A percentile compares a stretch with the other conserved stretches of the same genome.
Evolutionary conservation across 2,888 invertebrate species (phyloP).

Genomic region (Drosophila mimica): DNA sequence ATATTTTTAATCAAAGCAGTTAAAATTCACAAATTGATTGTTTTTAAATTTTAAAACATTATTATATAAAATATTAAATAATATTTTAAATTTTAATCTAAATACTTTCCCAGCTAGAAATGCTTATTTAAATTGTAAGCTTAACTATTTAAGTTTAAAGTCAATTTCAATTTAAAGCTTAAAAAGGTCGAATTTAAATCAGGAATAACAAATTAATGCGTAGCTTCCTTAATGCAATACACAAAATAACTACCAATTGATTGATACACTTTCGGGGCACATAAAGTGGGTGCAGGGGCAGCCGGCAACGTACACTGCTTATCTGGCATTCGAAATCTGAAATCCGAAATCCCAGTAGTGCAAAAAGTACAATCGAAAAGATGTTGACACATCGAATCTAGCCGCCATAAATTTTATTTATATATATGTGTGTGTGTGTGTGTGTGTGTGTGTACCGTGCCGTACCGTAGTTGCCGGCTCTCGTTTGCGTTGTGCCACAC

Average conservation of each 20-base stretch:
- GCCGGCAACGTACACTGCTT: background rate
- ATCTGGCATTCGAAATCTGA: constrained; percentile 43
- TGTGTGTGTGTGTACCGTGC: background rate
- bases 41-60: background rate
- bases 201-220: background rate
- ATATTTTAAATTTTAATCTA: background rate
- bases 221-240: background rate
- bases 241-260: constrained; percentile 35
- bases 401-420: constrained; percentile 79
- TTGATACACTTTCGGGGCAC: constrained; percentile 33
- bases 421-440: constrained; percentile 50
- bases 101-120: background rate
- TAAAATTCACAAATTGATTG: background rate
- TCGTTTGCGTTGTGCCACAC: constrained; percentile 25
- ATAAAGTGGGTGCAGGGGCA: constrained; percentile 21
- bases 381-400: constrained; percentile 56
- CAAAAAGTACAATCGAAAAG: constrained; percentile 59
- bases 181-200: background rate
- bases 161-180: background rate
- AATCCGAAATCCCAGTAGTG: constrained; percentile 60
- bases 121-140: background rate
- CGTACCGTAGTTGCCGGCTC: constrained; percentile 56
- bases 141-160: background rate
- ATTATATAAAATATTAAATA: background rate
- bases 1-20: background rate